phyloP scores from a whole-genome alignment of 2,888 invertebrate species.

The Panopea generosa region DNA sequence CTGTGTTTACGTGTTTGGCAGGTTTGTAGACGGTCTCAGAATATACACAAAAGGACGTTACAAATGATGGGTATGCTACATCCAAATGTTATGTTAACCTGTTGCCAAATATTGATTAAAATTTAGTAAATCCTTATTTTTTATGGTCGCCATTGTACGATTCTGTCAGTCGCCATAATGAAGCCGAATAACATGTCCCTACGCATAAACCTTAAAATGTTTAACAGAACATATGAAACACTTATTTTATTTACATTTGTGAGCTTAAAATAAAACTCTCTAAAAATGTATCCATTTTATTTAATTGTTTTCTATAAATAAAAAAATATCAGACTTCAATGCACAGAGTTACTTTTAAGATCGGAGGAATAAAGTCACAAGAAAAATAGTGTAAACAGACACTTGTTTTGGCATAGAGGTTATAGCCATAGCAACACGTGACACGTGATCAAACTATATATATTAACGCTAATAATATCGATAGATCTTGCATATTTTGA shows the following conservation, averaged over 20 bases:
- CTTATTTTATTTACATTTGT: neutral
- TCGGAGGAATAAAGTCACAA: conserved; percentile 7
- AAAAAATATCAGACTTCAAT: too few species aligned
- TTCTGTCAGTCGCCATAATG: conserved; percentile 69
- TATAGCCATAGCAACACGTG: conserved; percentile 68
- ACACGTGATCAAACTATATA: conserved; percentile 73
- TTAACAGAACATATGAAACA: neutral
- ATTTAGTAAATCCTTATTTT: conserved; percentile 19
- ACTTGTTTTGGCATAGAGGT: conserved; percentile 71
- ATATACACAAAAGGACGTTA: too few species aligned
- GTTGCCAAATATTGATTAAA: neutral
- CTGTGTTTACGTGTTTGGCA: neutral
- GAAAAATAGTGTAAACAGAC: conserved; percentile 36
- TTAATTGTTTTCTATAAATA: neutral
- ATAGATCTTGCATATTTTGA: too few species aligned
- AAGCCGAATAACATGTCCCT: conserved; percentile 40
- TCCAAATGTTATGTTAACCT: neutral
- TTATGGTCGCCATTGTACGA: conserved; percentile 59
- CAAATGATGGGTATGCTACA: too few species aligned
- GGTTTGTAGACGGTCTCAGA: too few species aligned
- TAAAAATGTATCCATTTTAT: too few species aligned
- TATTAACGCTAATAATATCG: too few species aligned
- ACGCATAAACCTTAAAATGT: conserved; percentile 26
- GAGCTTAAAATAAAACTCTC: too few species aligned
- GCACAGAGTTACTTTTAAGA: conserved; percentile 11